Conservation (phyloP, 1,140 invertebrate genomes). For the Bombus sylvicola region DNA sequence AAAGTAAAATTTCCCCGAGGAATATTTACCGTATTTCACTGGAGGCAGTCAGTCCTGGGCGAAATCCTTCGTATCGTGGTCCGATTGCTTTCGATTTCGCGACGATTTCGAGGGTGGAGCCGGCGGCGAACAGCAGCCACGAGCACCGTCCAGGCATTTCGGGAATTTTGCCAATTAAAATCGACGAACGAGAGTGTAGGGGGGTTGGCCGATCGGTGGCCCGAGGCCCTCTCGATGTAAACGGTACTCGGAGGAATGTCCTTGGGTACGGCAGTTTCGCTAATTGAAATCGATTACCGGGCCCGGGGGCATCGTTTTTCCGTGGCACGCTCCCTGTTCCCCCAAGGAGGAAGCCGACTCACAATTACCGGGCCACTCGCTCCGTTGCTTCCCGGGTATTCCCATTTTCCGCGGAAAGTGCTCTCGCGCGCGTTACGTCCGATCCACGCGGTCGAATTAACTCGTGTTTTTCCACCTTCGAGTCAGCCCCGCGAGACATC, state of each 20-base stretch:
- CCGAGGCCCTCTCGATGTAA: slow-evolving; percentile 48
- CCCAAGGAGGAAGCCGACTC: slow-evolving; percentile 42
- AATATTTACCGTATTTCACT: background rate
- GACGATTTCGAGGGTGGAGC: slow-evolving; percentile 22
- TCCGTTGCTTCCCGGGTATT: slow-evolving; percentile 61
- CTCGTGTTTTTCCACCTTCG: background rate
- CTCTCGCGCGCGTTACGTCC: slow-evolving; percentile 31
- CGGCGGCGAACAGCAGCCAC: slow-evolving; percentile 35
- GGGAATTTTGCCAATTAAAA: slow-evolving; percentile 71
- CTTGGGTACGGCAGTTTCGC: slow-evolving; percentile 66
- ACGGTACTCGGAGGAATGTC: slow-evolving; percentile 65
- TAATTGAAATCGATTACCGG: slow-evolving; percentile 72
- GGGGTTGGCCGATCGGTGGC: slow-evolving; percentile 13
- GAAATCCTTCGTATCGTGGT: background rate
- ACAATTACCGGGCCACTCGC: slow-evolving; percentile 60
- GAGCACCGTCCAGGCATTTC: slow-evolving; percentile 57
- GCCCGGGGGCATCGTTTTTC: slow-evolving; percentile 54
- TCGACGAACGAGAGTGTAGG: slow-evolving; percentile 45
- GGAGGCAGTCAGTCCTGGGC: background rate
- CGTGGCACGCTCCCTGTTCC: slow-evolving; percentile 14
- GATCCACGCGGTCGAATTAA: slow-evolving; percentile 35
- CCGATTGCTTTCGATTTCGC: slow-evolving; percentile 59
- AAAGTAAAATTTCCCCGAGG: background rate
- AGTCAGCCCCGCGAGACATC: slow-evolving; percentile 4
- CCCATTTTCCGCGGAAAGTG: slow-evolving; percentile 61